Evolutionary conservation across 1,140 invertebrate species (phyloP), one percentile per base, ranked within the genome.

Genomic region (Drosophila pseudoananassae): DNA sequence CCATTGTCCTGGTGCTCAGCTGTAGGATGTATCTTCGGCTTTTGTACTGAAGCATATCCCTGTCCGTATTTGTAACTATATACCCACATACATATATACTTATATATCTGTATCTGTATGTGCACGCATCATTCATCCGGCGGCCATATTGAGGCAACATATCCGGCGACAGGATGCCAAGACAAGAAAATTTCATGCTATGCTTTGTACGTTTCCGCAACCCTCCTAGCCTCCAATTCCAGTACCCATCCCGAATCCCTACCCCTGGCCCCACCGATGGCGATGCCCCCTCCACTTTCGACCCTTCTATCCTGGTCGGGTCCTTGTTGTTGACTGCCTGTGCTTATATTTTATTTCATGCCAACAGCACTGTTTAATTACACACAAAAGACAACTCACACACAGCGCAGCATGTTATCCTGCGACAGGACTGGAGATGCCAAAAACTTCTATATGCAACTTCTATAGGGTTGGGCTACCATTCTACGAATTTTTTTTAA

Each of bases 321-420:
- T 65, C 52, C 53, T 76, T 45, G 59, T 69, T 60, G 56, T 76
- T 66, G 59, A 70, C 49, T 59, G 60, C 23, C 66, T 77, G 82
- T 87, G 82, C 82, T 85, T 85, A 85, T 85, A 85, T 85, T 85
- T 85, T 85, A 85, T 85, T 85, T 85, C 79, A 85, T 85, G 82
- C 82, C 82, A 85, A 85, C 82, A 85, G 82, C 82, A 85, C 82
- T 85, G 82, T 85, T 85, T 85, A 85, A 85, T 85, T 85, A 85
- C 81, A 85, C 81, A 85, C 82, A 87, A 85, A 85, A 87, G 82
- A 87, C 81, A 85, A 70, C 73, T 76, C 74, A 82, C 59, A 70
- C 69, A 69, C 27, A 45, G 38, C 25, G 54, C 25, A 46, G 64
- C 57, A 46, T 53, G 51, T 60, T 71, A 65, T 52, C 55, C 60